Conservation (phyloP, 2,888 invertebrate genomes). For the Argyresthia goedartella region DNA sequence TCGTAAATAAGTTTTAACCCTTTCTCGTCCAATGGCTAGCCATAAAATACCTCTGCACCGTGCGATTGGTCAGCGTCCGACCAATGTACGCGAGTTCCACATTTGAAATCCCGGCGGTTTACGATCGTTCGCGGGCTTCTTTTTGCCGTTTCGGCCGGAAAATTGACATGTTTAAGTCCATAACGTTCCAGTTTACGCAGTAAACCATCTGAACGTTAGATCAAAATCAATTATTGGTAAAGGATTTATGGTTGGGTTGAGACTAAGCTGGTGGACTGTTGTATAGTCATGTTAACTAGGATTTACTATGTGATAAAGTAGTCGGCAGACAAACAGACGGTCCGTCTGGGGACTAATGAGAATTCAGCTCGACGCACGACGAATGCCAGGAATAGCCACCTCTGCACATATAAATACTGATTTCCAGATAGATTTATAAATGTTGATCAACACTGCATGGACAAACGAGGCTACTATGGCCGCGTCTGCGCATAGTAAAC, state of each 20-base stretch:
- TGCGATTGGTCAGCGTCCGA: constrained; percentile 48
- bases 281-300: constrained; percentile 27
- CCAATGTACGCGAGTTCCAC: constrained; percentile 53
- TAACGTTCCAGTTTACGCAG: constrained; percentile 7
- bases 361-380: constrained; percentile 27
- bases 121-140: constrained; percentile 45
- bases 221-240: constrained; percentile 20
- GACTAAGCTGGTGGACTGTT: constrained; percentile 16
- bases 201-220: not conserved
- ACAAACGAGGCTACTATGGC: not conserved
- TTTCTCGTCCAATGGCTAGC: constrained; percentile 49
- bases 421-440: constrained; percentile 1
- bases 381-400: constrained; percentile 12
- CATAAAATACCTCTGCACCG: constrained; percentile 53
- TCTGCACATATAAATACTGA: constrained; percentile 11
- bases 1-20: constrained; percentile 59
- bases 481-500: not conserved
- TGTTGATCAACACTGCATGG: not conserved
- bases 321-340: constrained; percentile 31
- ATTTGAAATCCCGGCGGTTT: constrained; percentile 64
- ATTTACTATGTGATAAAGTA: constrained; percentile 50
- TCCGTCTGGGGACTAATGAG: constrained; percentile 27
- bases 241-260: constrained; percentile 27
- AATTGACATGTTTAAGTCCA: constrained; percentile 47
- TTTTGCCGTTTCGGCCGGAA: constrained; percentile 67